Percentiles rank a stretch among this genome's conserved stretches.
Evolutionary conservation across 2,113 vertebrate species (phyloP).

Genomic region (Uria aalge): DNA sequence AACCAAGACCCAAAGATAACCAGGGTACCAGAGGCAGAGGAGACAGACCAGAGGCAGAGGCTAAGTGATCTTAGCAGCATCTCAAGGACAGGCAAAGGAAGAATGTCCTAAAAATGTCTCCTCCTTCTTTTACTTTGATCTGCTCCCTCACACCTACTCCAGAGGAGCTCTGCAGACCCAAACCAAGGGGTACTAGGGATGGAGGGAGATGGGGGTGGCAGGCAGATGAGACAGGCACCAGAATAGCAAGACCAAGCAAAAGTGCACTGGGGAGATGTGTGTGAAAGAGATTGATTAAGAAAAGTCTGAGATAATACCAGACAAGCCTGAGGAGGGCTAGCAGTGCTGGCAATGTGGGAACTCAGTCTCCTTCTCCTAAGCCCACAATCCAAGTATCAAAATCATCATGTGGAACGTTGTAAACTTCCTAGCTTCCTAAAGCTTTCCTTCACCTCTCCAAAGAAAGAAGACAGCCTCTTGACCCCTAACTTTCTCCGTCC

Average conservation of each 20-base stretch:
- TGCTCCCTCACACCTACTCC: not conserved
- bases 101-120: not conserved
- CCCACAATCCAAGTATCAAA: not conserved
- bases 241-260: not conserved
- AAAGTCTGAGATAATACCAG: not conserved
- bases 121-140: not conserved
- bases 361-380: not conserved
- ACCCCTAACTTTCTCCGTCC: not conserved
- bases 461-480: not conserved
- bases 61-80: constrained; percentile 35
- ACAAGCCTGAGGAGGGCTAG: not conserved
- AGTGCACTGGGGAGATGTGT: not conserved
- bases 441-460: not conserved
- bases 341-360: not conserved
- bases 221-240: not conserved
- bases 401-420: not conserved
- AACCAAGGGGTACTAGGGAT: not conserved
- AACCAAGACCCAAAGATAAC: constrained; percentile 66
- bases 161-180: not conserved
- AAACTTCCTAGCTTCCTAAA: not conserved
- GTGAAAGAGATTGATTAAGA: not conserved
- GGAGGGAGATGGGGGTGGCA: not conserved
- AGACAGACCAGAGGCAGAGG: constrained; percentile 39
- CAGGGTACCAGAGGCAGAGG: constrained; percentile 43
- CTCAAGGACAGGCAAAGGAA: constrained; percentile 49